These are phyloP conservation scores for Cephalopachus bancanus DNA, from an alignment of 2,797 vertebrate genomes.

Conservation along the genomic window DNA sequence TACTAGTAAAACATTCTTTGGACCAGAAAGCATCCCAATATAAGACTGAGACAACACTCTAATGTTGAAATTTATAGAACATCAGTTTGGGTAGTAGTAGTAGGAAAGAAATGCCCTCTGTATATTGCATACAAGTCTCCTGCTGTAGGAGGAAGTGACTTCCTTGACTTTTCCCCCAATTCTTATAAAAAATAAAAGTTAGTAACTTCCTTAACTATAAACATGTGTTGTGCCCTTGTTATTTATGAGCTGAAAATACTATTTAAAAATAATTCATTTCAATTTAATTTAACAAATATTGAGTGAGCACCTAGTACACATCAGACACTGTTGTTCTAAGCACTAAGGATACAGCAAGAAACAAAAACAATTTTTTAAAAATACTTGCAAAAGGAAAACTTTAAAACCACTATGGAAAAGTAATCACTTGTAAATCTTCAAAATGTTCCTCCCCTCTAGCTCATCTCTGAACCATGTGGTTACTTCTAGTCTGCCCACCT, in stretches of 20 bases:
- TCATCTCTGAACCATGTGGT: too few species aligned
- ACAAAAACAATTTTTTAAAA: neutral
- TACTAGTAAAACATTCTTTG: neutral
- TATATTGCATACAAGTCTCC: neutral
- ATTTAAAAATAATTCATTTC: neutral
- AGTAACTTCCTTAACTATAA: constrained; percentile 19
- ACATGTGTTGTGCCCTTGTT: neutral
- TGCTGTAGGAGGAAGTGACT: neutral
- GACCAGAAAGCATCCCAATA: neutral
- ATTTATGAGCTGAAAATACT: neutral
- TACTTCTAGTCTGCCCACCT: too few species aligned
- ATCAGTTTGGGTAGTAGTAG: neutral
- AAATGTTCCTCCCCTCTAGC: too few species aligned
- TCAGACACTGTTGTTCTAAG: neutral
- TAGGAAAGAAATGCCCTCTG: neutral
- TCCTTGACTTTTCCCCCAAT: neutral
- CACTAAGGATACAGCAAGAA: neutral
- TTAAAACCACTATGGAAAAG: too few species aligned
- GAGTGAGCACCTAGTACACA: neutral
- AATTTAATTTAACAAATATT: neutral
- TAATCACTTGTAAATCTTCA: too few species aligned
- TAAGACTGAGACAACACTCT: neutral
- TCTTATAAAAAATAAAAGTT: constrained; percentile 45
- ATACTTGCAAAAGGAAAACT: neutral
- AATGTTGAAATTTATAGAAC: neutral